Conservation (phyloP, 2,797 vertebrate genomes). For the Xiphorhynchus erythropygius region DNA sequence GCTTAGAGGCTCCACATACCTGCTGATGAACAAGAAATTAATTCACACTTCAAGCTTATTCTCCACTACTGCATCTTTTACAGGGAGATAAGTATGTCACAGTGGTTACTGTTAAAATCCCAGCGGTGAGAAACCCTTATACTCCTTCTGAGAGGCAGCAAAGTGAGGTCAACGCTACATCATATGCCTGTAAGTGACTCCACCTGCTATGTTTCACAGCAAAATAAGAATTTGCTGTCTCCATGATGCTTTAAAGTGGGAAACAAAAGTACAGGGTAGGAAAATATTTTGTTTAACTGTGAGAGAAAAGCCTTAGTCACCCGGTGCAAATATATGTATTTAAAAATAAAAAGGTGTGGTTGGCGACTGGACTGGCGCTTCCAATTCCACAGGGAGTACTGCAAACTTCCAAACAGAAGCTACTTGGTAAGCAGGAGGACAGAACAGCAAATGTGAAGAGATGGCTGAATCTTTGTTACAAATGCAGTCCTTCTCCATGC, state of each 20-base stretch:
- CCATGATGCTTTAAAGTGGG: not conserved
- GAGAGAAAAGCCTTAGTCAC: conserved; percentile 24
- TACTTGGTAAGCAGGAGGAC: not conserved
- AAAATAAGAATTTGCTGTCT: not conserved
- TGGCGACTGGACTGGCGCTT: not conserved
- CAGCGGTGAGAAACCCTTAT: not conserved
- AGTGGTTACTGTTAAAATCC: not conserved
- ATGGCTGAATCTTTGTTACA: not conserved
- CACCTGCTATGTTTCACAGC: not conserved
- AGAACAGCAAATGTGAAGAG: not conserved
- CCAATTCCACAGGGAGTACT: not conserved
- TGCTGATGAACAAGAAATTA: conserved; percentile 12
- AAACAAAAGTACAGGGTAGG: not conserved
- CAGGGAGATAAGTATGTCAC: not conserved
- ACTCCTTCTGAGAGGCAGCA: not conserved
- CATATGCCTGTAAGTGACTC: not conserved
- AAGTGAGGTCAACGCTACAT: not conserved
- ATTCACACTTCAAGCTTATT: not conserved
- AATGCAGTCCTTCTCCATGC: not conserved
- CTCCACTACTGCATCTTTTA: not conserved
- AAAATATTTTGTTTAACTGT: not conserved
- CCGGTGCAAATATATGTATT: not conserved
- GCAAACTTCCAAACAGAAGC: not conserved
- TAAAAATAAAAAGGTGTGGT: not conserved
- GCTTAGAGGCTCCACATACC: not conserved